Conservation (phyloP, 1,140 invertebrate species). For the Lamellibrachia luymesi region DNA sequence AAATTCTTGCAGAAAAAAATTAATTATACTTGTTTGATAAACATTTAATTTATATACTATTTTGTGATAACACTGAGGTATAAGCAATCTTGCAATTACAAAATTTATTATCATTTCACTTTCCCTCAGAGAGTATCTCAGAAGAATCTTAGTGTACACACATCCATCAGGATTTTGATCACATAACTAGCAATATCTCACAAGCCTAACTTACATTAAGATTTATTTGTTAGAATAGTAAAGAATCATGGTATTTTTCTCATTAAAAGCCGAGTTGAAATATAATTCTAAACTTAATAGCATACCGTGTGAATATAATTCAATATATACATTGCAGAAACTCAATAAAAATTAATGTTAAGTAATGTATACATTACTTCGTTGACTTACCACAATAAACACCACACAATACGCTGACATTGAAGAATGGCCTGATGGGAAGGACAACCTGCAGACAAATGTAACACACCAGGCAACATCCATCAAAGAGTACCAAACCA, state of each 20-base stretch:
- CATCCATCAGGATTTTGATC: neutral
- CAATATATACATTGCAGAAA: too few relatives aligned
- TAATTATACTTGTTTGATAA: too few relatives aligned
- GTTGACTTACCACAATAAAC: constrained; percentile 56
- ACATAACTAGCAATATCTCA: neutral
- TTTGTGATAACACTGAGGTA: neutral
- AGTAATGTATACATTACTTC: neutral
- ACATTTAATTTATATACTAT: too few relatives aligned
- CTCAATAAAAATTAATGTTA: too few relatives aligned
- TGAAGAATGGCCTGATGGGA: constrained; percentile 65
- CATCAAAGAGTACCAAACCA: neutral
- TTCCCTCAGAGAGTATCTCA: neutral
- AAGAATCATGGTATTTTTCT: too few relatives aligned
- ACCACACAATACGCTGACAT: constrained; percentile 60
- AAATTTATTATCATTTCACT: neutral
- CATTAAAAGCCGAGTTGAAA: too few relatives aligned
- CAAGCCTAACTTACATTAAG: neutral
- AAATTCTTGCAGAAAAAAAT: neutral
- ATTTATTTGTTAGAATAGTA: neutral
- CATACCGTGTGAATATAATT: too few relatives aligned
- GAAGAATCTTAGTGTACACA: neutral
- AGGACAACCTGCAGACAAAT: constrained; percentile 56
- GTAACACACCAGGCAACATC: neutral
- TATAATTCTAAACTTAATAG: too few relatives aligned
- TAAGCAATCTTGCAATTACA: neutral